Base-by-base conservation (phyloP, 2,113 vertebrate genomes). In the Spea multiplicata region DNA sequence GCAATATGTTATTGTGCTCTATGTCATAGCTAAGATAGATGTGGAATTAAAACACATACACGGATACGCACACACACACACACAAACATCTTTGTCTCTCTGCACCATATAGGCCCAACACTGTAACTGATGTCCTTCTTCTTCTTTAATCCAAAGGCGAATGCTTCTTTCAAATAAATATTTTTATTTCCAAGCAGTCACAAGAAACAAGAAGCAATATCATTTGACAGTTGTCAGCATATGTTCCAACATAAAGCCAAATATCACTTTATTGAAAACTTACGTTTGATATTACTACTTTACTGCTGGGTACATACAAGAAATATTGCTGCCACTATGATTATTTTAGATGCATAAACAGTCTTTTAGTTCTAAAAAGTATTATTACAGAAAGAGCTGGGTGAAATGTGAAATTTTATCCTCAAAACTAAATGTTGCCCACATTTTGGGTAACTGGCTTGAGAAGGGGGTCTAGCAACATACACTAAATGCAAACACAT, bases 221-320 rank as follows among this genome's bases (percentile, higher is more conserved):
- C 57, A 70, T 77, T 77, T 77, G 75, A 76, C 75, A 77, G 66
- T 71, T 77, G 75, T 71, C 75, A 77, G 75, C 67, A 77, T 76
- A 76, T 77, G 75, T 62, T 70, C 52, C 70, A 77, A 77, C 70
- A 16, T 62, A 77, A 77, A 69, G 66, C 53, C 75, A 77, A 77
- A 49, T 55, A 59, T 46, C 68, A 50, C 52, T 70, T 75, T 62
- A 62, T 77, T 77, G 66, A 71, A 61, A 44, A 67, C 53, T 70
- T 77, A 77, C 67, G 66, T 77, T 71, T 70, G 55, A 70, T 61
- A 77, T 77, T 70, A 70, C 66, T 49, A 67, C 75, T 77, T 47
- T 59, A 59, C 8, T 13, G 55, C 55, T 59, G 12, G 75, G 66
- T 61, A 77, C 66, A 50, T 62, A 59, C 49, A 50, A 67, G 30